Base-by-base conservation (phyloP, 2,888 invertebrate genomes). In the Calliopum simillimum region DNA sequence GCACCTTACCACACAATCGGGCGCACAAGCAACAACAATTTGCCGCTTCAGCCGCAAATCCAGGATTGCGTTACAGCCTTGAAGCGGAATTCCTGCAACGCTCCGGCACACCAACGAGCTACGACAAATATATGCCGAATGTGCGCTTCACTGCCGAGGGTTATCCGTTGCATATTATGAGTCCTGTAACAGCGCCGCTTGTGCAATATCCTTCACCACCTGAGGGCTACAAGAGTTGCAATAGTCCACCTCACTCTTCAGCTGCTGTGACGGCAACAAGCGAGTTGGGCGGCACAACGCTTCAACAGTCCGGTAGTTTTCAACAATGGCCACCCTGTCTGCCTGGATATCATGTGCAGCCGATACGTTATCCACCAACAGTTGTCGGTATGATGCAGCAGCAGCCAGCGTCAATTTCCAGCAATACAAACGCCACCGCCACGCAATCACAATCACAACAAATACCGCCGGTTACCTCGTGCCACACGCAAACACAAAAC, bases 111-210 rank as follows among this genome's bases (percentile, higher is more conserved):
- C 69, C 73, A 41, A 85, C 88, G 2, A 83, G 87, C 3, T 88
- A 89, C 79, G 90, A 88, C 75, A 88, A 88, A 77, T 88, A 87
- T 81, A 84, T 86, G 72, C 82, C 84, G 77, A 89, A 89, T 81
- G 89, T 93, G 63, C 89, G 94, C 75, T 93, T 93, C 81, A 94
- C 94, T 4, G 91, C 92, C 68, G 94, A 94, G 77, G 94, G 94
- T 11, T 94, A 94, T 84, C 94, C 94, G 0, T 33, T 67, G 47
- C 66, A 66, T 25, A 89, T 90, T 73, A 75, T 79, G 6, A 67
- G 46, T 13, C 77, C 74, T 66, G 77, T 73, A 71, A 77, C 71
- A 70, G 78, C 76, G 67, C 82, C 75, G 87, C 78, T 76, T 69
- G 83, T 88, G 76, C 89, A 89, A 88, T 81, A 90, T 74, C 92